Conservation (phyloP, 1,140 invertebrate genomes). For the Panagrolaimus sp. region DNA sequence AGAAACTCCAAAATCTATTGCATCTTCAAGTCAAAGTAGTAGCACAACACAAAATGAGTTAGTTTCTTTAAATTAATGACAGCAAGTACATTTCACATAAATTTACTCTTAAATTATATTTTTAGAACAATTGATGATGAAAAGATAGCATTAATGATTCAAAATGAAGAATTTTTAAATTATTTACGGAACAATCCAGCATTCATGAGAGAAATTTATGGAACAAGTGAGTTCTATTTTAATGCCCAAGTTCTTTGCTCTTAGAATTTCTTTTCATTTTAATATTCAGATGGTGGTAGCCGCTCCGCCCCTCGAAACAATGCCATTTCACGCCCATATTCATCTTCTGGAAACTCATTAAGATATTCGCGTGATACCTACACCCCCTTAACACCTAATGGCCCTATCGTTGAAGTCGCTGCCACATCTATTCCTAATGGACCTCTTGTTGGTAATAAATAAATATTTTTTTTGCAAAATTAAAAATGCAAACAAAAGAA, state of each 20-base stretch:
- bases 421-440: neutral
- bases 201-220: constrained; percentile 32
- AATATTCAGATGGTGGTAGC: too few relatives aligned
- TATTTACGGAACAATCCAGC: constrained; percentile 37
- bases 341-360: too few relatives aligned
- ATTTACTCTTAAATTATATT: neutral
- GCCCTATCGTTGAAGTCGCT: neutral
- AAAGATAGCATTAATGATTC: constrained; percentile 47
- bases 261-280: too few relatives aligned
- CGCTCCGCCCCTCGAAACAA: too few relatives aligned
- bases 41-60: neutral
- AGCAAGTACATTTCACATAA: neutral
- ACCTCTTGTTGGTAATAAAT: neutral
- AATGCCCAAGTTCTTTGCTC: too few relatives aligned
- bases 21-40: neutral
- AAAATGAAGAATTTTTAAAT: constrained; percentile 45
- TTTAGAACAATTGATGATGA: constrained; percentile 43
- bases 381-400: constrained; percentile 2
- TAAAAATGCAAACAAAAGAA: neutral
- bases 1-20: neutral
- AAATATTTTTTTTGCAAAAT: neutral
- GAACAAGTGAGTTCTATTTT: neutral
- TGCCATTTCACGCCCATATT: too few relatives aligned
- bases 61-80: neutral
- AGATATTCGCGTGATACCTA: constrained; percentile 1